These are phyloP conservation scores for Athetis lepigone DNA, from an alignment of 2,888 invertebrate genomes.

Conservation along the genomic window DNA sequence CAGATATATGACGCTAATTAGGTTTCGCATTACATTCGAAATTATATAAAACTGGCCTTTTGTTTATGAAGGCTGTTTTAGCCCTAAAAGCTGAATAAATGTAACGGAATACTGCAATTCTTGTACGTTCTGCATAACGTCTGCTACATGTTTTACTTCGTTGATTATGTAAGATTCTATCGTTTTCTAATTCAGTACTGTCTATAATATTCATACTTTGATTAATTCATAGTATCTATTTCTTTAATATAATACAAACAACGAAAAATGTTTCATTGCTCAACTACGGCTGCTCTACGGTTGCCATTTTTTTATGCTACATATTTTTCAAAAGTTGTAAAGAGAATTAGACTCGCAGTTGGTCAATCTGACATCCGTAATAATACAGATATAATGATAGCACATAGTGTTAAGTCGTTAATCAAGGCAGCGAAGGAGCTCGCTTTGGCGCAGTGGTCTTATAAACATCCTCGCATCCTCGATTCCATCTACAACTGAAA, in stretches of 20 bases:
- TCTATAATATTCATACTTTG: conserved; percentile 1
- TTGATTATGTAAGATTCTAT: background rate
- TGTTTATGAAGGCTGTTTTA: background rate
- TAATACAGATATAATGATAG: conserved; percentile 14
- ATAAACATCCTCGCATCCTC: background rate
- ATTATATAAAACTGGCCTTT: conserved; percentile 6
- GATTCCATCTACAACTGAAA: no score
- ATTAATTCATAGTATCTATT: no score
- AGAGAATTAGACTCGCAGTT: conserved; percentile 7
- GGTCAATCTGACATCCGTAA: conserved; percentile 3
- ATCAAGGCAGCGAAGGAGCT: conserved; percentile 1
- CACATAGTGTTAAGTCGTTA: conserved; percentile 11
- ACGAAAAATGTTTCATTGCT: background rate
- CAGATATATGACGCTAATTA: conserved; percentile 54
- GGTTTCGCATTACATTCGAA: conserved; percentile 39
- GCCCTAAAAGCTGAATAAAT: conserved; percentile 12
- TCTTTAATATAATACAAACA: no score
- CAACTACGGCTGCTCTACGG: background rate
- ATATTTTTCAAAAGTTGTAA: no score
- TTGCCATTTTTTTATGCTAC: conserved; percentile 1
- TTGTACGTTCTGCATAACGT: background rate
- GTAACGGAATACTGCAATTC: background rate
- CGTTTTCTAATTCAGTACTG: background rate
- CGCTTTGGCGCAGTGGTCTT: conserved; percentile 12
- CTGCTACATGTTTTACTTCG: conserved; percentile 1